These are phyloP conservation scores for Morpho achilles DNA, from an alignment of 2,888 invertebrate genomes.

Conservation along the genomic window DNA sequence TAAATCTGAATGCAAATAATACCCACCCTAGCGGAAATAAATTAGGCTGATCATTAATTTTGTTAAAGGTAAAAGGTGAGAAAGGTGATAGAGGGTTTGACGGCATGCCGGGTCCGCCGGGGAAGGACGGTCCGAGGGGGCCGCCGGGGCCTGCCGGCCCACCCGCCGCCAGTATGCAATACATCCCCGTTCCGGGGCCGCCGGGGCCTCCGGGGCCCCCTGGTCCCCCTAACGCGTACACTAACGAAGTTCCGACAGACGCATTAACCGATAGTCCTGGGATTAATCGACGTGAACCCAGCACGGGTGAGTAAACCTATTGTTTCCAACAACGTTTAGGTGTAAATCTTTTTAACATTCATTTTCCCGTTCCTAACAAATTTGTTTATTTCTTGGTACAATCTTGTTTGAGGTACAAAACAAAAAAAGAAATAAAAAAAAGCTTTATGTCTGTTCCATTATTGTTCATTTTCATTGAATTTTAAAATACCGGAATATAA, in stretches of 20 bases:
- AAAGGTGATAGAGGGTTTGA: slow-evolving; percentile 85
- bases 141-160: slow-evolving; percentile 81
- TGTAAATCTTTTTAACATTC: too few relatives aligned
- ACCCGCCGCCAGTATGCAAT: slow-evolving; percentile 76
- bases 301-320: slow-evolving; percentile 42
- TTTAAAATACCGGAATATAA: too few relatives aligned
- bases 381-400: too few relatives aligned
- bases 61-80: slow-evolving; percentile 76
- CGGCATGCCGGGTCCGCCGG: slow-evolving; percentile 74
- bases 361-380: too few relatives aligned
- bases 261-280: slow-evolving; percentile 67
- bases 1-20: slow-evolving; percentile 35
- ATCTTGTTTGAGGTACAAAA: too few relatives aligned
- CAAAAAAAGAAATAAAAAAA: too few relatives aligned
- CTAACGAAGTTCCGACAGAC: slow-evolving; percentile 54
- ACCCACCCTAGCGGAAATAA: slow-evolving; percentile 10
- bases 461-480: too few relatives aligned
- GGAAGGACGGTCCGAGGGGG: slow-evolving; percentile 80
- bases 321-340: not conserved
- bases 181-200: slow-evolving; percentile 86
- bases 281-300: slow-evolving; percentile 54
- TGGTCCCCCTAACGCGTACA: slow-evolving; percentile 41
- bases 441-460: too few relatives aligned
- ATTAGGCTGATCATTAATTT: slow-evolving; percentile 30
- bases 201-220: slow-evolving; percentile 86